Percentiles rank a stretch among this genome's conserved stretches.
phyloP scores from a whole-genome alignment of 1,140 invertebrate genomes.

The Vanessa tameamea region DNA sequence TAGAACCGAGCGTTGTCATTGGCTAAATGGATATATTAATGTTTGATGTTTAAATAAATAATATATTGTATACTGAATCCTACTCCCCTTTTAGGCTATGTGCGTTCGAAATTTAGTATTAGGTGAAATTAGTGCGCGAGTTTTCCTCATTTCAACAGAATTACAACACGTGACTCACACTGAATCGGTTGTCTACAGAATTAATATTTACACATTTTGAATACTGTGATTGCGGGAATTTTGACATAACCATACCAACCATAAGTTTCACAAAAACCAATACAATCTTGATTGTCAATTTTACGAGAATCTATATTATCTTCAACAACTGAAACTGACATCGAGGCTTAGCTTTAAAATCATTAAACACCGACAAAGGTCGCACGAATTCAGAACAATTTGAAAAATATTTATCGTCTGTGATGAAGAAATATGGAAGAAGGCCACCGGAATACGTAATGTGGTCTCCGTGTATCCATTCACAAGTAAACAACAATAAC shows the following conservation, averaged over 20 bases:
- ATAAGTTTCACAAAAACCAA: too few relatives aligned
- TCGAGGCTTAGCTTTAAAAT: too few relatives aligned
- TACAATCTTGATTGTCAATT: too few relatives aligned
- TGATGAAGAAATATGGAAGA: constrained; percentile 11
- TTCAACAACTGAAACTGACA: too few relatives aligned
- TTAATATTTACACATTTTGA: too few relatives aligned
- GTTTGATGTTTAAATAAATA: constrained; percentile 21
- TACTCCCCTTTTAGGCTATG: neutral
- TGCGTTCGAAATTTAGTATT: neutral
- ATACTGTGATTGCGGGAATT: too few relatives aligned
- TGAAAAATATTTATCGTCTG: constrained; percentile 1
- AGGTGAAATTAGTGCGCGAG: too few relatives aligned
- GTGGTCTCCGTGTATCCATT: constrained; percentile 10
- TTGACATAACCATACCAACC: too few relatives aligned
- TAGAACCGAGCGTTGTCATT: constrained; percentile 9
- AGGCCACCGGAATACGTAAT: constrained; percentile 14
- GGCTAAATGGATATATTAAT: constrained; percentile 24
- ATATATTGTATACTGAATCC: neutral
- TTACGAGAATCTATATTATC: too few relatives aligned
- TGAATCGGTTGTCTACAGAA: too few relatives aligned
- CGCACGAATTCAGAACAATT: neutral
- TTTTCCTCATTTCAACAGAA: too few relatives aligned
- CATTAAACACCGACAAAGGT: neutral
- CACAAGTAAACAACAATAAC: constrained; percentile 17
- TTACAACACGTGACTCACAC: too few relatives aligned